A percentile compares a stretch with the other conserved stretches of the same genome.
These are phyloP conservation scores for Monochamus alternatus DNA, from an alignment of 2,888 invertebrate species.

Conservation along the genomic window DNA sequence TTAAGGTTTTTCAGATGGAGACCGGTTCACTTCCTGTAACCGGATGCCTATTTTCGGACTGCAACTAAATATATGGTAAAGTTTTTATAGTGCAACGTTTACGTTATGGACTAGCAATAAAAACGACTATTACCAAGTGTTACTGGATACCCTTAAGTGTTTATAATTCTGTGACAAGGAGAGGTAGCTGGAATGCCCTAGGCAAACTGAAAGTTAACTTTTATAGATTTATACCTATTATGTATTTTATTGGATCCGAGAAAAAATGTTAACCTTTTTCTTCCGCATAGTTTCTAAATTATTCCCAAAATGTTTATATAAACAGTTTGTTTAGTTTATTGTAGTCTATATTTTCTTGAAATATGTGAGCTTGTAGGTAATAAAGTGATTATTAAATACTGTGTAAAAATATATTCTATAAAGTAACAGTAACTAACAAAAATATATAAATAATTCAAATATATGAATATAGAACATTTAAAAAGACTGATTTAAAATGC, in stretches of 20 bases:
- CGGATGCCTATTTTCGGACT: conserved; percentile 33
- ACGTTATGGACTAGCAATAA: background rate
- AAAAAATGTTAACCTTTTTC: too few species aligned
- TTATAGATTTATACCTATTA: background rate
- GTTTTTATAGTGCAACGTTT: conserved; percentile 7
- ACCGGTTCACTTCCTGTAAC: conserved; percentile 37
- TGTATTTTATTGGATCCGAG: background rate
- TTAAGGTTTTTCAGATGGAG: conserved; percentile 20
- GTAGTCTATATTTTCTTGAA: too few species aligned
- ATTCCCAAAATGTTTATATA: too few species aligned
- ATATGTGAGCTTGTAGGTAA: too few species aligned
- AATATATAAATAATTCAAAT: too few species aligned
- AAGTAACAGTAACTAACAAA: too few species aligned
- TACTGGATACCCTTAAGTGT: background rate
- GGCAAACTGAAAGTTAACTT: background rate
- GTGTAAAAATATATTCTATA: too few species aligned
- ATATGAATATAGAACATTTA: too few species aligned
- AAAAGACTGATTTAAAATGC: too few species aligned
- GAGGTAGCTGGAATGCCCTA: background rate
- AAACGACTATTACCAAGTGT: background rate
- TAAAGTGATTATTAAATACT: too few species aligned
- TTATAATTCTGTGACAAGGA: background rate
- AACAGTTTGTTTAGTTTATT: too few species aligned
- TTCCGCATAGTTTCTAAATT: too few species aligned
- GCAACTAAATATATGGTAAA: conserved; percentile 8